Evolutionary conservation across 2,888 invertebrate genomes (phyloP), one percentile per base, ranked within the genome.

Genomic region (Leuctra nigra): DNA sequence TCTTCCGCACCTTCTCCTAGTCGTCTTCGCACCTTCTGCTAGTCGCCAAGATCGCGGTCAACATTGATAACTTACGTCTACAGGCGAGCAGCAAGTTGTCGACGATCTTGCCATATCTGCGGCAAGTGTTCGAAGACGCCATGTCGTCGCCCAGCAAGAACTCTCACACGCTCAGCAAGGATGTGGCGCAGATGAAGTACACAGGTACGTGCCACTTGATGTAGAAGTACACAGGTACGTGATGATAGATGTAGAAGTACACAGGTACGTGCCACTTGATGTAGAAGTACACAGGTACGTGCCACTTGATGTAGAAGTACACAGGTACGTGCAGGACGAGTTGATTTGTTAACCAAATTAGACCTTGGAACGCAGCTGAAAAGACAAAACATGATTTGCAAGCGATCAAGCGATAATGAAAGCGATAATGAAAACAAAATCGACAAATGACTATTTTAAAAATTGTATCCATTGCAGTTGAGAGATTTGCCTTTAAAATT

Each of bases 311-410:
- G n/a, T n/a, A n/a, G 50, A 58, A 52, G 23, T 59, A 57, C 53
- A 57, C 53, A 18, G 61, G 61, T 61, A 39, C 55, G 59, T 53
- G 4, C n/a, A n/a, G n/a, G n/a, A n/a, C n/a, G n/a, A n/a, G n/a
- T n/a, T n/a, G n/a, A n/a, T n/a, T n/a, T n/a, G n/a, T n/a, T n/a
- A n/a, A n/a, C n/a, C n/a, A n/a, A n/a, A n/a, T n/a, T n/a, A n/a
- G n/a, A n/a, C n/a, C n/a, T n/a, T n/a, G n/a, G n/a, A n/a, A n/a
- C n/a, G n/a, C n/a, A n/a, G n/a, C n/a, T n/a, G n/a, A n/a, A n/a
- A n/a, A n/a, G n/a, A n/a, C n/a, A n/a, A n/a, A n/a, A n/a, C n/a
- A n/a, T n/a, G n/a, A n/a, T n/a, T n/a, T n/a, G n/a, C n/a, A n/a
- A n/a, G n/a, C n/a, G n/a, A n/a, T n/a, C n/a, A n/a, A n/a, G n/a